Percentiles rank a stretch among this genome's conserved stretches.
Evolutionary conservation across 2,113 vertebrate species (phyloP).

Genomic region (Thomomys bottae): DNA sequence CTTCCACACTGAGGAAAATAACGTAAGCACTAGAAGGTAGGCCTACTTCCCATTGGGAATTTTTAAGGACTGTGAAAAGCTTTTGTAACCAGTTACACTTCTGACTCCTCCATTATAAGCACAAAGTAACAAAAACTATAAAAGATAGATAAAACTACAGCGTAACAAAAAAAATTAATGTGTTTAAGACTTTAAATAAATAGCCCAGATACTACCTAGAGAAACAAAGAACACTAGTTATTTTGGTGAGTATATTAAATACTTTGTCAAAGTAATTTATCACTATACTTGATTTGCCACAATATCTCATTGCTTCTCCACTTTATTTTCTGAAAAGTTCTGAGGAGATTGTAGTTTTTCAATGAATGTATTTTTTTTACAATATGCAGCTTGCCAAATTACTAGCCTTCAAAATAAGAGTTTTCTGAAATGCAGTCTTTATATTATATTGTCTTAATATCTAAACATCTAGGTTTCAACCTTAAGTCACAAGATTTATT

Average conservation of each 20-base stretch:
- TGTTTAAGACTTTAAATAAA: not conserved
- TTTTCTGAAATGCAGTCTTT: not conserved
- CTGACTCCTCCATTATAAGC: not conserved
- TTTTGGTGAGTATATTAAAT: not conserved
- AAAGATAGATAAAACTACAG: not conserved
- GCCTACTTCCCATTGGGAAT: not conserved
- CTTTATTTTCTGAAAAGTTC: constrained; percentile 9
- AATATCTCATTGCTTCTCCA: not conserved
- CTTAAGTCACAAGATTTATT: not conserved
- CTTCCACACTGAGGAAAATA: not conserved
- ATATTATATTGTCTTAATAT: not conserved
- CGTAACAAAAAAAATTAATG: not conserved
- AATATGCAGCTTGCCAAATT: not conserved
- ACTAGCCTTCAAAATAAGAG: constrained; percentile 29
- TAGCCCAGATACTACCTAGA: not conserved
- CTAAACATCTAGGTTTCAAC: not conserved
- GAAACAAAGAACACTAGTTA: not conserved
- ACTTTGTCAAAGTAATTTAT: not conserved
- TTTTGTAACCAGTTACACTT: not conserved
- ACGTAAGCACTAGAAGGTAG: not conserved
- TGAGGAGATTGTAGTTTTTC: not conserved
- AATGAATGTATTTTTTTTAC: not conserved
- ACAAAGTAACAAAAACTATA: constrained; percentile 6
- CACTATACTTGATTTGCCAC: not conserved
- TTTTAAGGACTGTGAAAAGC: not conserved